Evolutionary conservation across 92 coral and sea anemone species (phyloP), one percentile per base, ranked within the genome.

Genomic region (Virgularia gustaviana): DNA sequence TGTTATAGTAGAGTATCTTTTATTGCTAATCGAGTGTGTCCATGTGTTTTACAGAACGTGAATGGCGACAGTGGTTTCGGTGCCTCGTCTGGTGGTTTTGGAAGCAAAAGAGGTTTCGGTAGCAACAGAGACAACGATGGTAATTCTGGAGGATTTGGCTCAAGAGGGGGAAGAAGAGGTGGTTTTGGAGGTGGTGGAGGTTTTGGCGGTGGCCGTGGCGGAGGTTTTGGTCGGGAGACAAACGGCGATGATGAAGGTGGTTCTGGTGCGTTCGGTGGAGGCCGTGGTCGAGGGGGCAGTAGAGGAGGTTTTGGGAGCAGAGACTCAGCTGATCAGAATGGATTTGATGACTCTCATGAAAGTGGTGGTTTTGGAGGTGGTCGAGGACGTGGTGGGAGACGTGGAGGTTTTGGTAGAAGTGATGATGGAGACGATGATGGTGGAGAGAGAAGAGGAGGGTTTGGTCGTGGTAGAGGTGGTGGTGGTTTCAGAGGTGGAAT

Each of bases 401-500:
- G 57, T n/a, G 31, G 31, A 20, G 20, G 72, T 10, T 27, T 27
- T 65, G 72, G 72, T 42, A 15, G 70, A 35, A 34, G 73, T 43
- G 0, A 9, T 27, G 73, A 44, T 29, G 61, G 31, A 41, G 72
- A 27, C 31, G 30, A 20, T 65, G 72, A 24, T 61, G 68, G 57
- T 65, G 30, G 62, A 27, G 62, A 37, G 34, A 42, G 42, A 34
- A 32, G 75, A 18, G 55, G 61, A 25, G 61, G 75, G 7, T 49
- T 49, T 49, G 60, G 60, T 45, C 61, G 61, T 29, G 61, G 75
- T 10, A 36, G 75, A 11, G 45, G 61, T 35, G 36, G 75, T 45
- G 75, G 75, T 68, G 75, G 75, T 0, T 49, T 49, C 36, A n/a
- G 47, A 49, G 75, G 75, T 5, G 75, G 75, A 28, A 24, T n/a